Evolutionary conservation across 2,888 invertebrate species (phyloP).

Genomic region (Adineta ricciae): DNA sequence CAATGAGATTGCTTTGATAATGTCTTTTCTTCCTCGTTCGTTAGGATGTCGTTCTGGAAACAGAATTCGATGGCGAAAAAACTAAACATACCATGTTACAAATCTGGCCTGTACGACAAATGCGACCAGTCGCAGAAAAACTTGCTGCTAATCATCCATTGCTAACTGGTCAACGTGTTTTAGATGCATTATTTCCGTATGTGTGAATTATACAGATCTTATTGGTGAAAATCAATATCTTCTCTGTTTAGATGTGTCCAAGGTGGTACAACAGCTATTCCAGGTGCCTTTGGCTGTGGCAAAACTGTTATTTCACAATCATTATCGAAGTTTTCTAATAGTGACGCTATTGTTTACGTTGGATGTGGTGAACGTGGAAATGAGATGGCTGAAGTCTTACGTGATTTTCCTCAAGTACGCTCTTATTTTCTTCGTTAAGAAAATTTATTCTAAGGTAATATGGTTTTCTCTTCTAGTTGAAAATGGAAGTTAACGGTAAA

Average conservation of each 20-base stretch:
- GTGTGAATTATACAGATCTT: slow-evolving; percentile 49
- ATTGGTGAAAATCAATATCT: background rate
- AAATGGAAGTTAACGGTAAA: slow-evolving; percentile 84
- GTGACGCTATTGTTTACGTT: slow-evolving; percentile 96
- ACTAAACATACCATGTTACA: slow-evolving; percentile 89
- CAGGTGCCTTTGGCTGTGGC: slow-evolving; percentile 98
- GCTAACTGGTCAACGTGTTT: slow-evolving; percentile 89
- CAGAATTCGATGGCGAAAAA: slow-evolving; percentile 92
- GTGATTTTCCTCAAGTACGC: slow-evolving; percentile 79
- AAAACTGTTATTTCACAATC: slow-evolving; percentile 99
- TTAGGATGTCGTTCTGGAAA: slow-evolving; percentile 85
- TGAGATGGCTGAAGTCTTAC: slow-evolving; percentile 97
- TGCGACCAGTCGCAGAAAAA: slow-evolving; percentile 90
- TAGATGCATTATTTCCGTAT: slow-evolving; percentile 94
- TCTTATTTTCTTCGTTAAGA: background rate
- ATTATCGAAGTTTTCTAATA: slow-evolving; percentile 96
- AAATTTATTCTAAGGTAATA: too few species aligned
- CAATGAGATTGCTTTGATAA: background rate
- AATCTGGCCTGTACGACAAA: slow-evolving; percentile 98
- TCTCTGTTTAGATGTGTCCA: slow-evolving; percentile 71
- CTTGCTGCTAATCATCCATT: slow-evolving; percentile 69
- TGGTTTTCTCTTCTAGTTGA: slow-evolving; percentile 54
- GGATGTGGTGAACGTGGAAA: slow-evolving; percentile 99
- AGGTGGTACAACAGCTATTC: slow-evolving; percentile 96
- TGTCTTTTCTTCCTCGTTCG: slow-evolving; percentile 19